phyloP scores from a whole-genome alignment of 2,888 invertebrate genomes.

The Erannis defoliaria region DNA sequence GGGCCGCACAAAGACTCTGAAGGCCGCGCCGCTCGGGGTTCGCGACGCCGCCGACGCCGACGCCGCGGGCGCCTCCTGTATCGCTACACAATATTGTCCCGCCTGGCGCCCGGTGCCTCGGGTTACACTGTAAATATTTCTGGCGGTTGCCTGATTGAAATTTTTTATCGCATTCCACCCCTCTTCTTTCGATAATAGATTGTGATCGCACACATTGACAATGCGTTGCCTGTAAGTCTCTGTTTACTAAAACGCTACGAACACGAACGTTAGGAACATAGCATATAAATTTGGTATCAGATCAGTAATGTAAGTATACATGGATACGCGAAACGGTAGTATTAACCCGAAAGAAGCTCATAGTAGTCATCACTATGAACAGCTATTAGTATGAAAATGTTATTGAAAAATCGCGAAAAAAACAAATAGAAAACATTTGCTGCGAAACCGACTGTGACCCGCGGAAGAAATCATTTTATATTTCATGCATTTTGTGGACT shows the following conservation, averaged over 20 bases:
- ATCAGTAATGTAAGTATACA: no score
- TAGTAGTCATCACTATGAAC: no score
- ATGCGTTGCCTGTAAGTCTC: conserved; percentile 52
- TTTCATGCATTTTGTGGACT: no score
- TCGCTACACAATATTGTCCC: conserved; percentile 82
- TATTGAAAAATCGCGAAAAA: no score
- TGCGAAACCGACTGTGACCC: no score
- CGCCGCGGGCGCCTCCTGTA: conserved; percentile 76
- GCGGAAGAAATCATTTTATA: no score
- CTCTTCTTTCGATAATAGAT: conserved; percentile 76
- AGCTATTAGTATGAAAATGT: no score
- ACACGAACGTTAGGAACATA: conserved; percentile 1
- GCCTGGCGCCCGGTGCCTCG: conserved; percentile 70
- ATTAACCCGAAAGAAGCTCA: no score
- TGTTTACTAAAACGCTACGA: conserved; percentile 50
- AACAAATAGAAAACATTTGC: no score
- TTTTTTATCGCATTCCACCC: conserved; percentile 82
- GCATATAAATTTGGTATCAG: conserved; percentile 23
- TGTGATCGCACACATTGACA: conserved; percentile 68
- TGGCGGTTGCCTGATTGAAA: conserved; percentile 84
- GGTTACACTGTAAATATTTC: conserved; percentile 85
- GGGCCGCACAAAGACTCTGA: conserved; percentile 80
- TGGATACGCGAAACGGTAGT: no score
- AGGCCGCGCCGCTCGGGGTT: conserved; percentile 61
- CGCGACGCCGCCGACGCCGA: conserved; percentile 54